These are phyloP conservation scores for Mus spretus DNA, from an alignment of 2,797 vertebrate species.

Conservation along the genomic window DNA sequence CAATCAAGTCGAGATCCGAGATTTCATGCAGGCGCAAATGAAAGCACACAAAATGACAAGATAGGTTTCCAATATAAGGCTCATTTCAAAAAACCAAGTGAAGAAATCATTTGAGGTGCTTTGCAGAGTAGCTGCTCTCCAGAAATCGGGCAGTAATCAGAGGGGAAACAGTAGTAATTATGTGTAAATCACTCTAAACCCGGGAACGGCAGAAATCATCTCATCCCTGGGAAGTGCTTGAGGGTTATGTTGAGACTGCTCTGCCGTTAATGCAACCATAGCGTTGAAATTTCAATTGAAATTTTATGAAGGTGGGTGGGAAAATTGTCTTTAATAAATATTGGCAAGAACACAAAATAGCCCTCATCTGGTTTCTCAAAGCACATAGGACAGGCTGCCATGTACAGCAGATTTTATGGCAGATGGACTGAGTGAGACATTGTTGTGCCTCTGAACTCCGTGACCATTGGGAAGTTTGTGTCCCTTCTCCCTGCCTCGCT, in stretches of 20 bases:
- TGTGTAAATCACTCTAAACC: constrained; percentile 69
- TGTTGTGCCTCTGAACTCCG: constrained; percentile 16
- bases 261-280: neutral
- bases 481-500: neutral
- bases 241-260: neutral
- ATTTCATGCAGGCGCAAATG: constrained; percentile 4
- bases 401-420: neutral
- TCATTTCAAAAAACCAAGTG: constrained; percentile 61
- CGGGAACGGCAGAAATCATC: constrained; percentile 66
- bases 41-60: constrained; percentile 46
- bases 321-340: constrained; percentile 30
- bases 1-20: neutral
- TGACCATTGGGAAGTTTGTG: neutral
- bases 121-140: constrained; percentile 54
- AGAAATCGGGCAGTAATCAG: constrained; percentile 51
- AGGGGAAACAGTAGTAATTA: constrained; percentile 67
- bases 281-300: constrained; percentile 44
- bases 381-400: neutral
- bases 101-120: constrained; percentile 53
- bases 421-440: constrained; percentile 12
- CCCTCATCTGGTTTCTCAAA: constrained; percentile 34
- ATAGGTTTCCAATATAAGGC: neutral
- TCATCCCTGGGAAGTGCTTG: constrained; percentile 39
- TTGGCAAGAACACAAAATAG: constrained; percentile 48
- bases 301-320: constrained; percentile 44